Evolutionary conservation across 2,888 invertebrate species (phyloP).

Genomic region (Sphaeridia pumilis): DNA sequence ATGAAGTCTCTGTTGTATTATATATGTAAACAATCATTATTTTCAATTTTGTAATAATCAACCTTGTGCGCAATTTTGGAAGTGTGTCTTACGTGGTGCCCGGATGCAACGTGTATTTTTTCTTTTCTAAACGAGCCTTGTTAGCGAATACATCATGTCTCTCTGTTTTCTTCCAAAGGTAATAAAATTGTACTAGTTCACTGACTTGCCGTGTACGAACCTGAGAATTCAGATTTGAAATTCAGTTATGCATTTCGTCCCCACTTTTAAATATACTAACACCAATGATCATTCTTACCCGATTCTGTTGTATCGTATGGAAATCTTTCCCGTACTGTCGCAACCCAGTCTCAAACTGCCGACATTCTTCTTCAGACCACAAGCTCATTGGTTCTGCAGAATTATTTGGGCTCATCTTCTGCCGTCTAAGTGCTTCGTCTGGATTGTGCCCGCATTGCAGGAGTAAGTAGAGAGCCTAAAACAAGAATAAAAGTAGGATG

Average conservation of each 20-base stretch:
- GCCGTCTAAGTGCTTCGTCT: constrained; percentile 79
- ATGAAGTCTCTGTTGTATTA: constrained; percentile 79
- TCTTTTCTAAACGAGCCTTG: constrained; percentile 77
- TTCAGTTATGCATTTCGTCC: too few species aligned
- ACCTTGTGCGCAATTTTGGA: too few species aligned
- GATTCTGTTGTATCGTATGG: constrained; percentile 81
- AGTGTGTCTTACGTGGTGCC: constrained; percentile 57
- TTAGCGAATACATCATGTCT: constrained; percentile 82
- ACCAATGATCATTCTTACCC: constrained; percentile 46
- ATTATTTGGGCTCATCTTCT: constrained; percentile 55
- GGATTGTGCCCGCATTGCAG: constrained; percentile 89
- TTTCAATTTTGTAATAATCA: too few species aligned
- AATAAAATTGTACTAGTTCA: constrained; percentile 83
- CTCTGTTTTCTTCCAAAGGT: constrained; percentile 96
- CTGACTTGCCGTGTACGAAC: constrained; percentile 86
- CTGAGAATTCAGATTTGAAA: too few species aligned
- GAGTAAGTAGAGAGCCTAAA: constrained; percentile 72
- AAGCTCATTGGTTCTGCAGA: constrained; percentile 64
- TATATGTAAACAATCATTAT: too few species aligned
- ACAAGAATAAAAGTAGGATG: too few species aligned
- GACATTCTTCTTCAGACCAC: constrained; percentile 96
- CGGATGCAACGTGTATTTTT: constrained; percentile 81
- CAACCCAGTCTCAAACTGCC: constrained; percentile 91
- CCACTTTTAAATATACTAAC: not conserved
- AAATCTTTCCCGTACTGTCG: constrained; percentile 93